These are phyloP conservation scores for Sebastes taczanowskii DNA, from an alignment of 2,797 vertebrate genomes.

Conservation along the genomic window DNA sequence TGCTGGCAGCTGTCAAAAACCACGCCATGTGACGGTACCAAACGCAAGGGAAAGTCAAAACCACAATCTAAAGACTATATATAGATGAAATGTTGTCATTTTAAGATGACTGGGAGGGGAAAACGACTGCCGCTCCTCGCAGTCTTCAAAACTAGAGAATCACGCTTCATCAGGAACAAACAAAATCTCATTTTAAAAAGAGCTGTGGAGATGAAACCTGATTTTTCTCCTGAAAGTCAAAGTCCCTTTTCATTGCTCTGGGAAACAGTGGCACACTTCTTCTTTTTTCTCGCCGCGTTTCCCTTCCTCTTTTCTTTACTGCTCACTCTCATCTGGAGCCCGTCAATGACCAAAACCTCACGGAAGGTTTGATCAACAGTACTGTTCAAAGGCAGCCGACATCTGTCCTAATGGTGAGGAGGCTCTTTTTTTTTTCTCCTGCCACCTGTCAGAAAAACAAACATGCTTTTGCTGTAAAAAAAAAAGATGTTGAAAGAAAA, in stretches of 20 bases:
- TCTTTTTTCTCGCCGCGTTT: conserved; percentile 25
- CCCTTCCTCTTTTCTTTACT: conserved; percentile 33
- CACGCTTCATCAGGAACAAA: conserved; percentile 74
- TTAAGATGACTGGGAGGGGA: conserved; percentile 74
- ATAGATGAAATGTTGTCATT: conserved; percentile 84
- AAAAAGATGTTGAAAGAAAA: conserved; percentile 46
- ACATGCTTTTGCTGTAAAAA: conserved; percentile 60
- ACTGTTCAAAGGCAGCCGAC: conserved; percentile 56
- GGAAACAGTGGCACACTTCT: conserved; percentile 50
- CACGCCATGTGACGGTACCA: conserved; percentile 67
- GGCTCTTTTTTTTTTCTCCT: conserved; percentile 37
- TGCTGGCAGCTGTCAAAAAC: conserved; percentile 85
- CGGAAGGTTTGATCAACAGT: conserved; percentile 61
- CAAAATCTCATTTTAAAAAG: conserved; percentile 58
- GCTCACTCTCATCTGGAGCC: conserved; percentile 60
- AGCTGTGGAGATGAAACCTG: conserved; percentile 66
- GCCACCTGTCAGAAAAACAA: conserved; percentile 72
- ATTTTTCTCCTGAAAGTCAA: conserved; percentile 63
- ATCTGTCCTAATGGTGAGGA: conserved; percentile 62
- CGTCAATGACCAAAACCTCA: conserved; percentile 66
- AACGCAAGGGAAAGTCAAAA: conserved; percentile 72
- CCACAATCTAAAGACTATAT: conserved; percentile 82
- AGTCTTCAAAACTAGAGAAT: conserved; percentile 72
- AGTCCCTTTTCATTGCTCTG: conserved; percentile 62
- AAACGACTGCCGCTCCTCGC: conserved; percentile 64